Evolutionary conservation across 2,113 vertebrate genomes (phyloP).

Genomic region (Carollia perspicillata): DNA sequence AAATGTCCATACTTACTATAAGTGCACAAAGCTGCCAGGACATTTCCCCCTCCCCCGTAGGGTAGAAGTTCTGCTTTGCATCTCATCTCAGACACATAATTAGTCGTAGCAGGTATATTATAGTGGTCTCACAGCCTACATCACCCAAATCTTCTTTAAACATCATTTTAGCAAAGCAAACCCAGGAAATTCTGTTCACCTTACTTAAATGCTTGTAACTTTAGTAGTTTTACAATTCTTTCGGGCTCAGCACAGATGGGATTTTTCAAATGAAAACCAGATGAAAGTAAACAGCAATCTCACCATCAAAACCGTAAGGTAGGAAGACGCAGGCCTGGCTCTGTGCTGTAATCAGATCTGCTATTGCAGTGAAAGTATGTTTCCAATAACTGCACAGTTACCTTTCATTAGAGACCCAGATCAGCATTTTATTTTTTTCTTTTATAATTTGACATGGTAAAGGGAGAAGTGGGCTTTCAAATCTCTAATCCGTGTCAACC

Average conservation of each 20-base stretch:
- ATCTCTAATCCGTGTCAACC: conserved; percentile 62
- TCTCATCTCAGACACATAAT: conserved; percentile 73
- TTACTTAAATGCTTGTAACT: conserved; percentile 78
- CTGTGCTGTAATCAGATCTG: conserved; percentile 54
- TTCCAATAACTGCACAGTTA: conserved; percentile 76
- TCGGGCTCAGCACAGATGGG: conserved; percentile 70
- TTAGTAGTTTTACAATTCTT: conserved; percentile 78
- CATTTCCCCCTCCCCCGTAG: conserved; percentile 38
- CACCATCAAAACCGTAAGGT: conserved; percentile 65
- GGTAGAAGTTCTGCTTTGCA: conserved; percentile 70
- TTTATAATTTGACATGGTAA: conserved; percentile 63
- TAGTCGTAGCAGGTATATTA: conserved; percentile 76
- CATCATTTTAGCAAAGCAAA: conserved; percentile 80
- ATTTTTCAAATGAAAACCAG: conserved; percentile 80
- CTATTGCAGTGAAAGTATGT: conserved; percentile 54
- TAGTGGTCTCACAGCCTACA: conserved; percentile 56
- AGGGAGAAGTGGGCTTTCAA: conserved; percentile 61
- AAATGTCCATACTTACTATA: conserved; percentile 45
- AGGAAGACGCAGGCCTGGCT: conserved; percentile 51
- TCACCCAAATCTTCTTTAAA: conserved; percentile 80
- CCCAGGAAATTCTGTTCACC: conserved; percentile 78
- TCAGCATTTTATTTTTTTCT: conserved; percentile 62
- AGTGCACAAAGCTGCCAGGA: conserved; percentile 39
- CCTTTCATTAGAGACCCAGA: conserved; percentile 71
- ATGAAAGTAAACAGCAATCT: conserved; percentile 75